Base-by-base conservation (phyloP, 2,113 vertebrate genomes). In the Lates calcarifer region DNA sequence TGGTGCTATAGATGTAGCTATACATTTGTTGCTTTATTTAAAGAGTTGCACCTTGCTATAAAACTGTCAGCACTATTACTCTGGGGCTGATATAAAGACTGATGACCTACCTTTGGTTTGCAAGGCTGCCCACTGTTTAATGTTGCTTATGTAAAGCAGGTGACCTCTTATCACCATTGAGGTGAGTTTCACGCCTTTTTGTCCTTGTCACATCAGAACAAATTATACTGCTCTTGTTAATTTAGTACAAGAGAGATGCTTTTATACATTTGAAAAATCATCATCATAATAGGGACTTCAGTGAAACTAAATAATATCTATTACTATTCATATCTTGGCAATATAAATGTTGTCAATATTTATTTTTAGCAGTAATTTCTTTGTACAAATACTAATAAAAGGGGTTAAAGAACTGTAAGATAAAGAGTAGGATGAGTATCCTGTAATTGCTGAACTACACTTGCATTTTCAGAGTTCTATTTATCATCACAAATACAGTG, bases 21-120 rank as follows among this genome's bases (percentile, higher is more conserved):
- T 85, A 72, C 71, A 76, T 11, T 29, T 58, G 39, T 69, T 82
- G 63, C 84, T 89, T 88, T 93, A 88, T 88, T 88, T 84, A 86
- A 93, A 86, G 67, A 81, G 81, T 93, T 88, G 81, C 84, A 89
- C 79, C 79, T 91, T 77, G 75, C 84, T 72, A 83, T 93, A 76
- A 94, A 94, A 83, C 88, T 95, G 91, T 92, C 93, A 89, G 75
- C 82, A 90, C 86, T 83, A 81, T 93, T 90, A 87, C 94, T 91
- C 87, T 79, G 58, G 77, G 77, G 58, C 87, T 79, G 1, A 92
- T 80, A 81, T 72, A 92, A 88, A 89, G 65, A 71, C 73, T 39
- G 72, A 86, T 69, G 73, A 66, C 79, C 84, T 75, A 73, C 64
- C 64, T 88, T 86, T 89, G 77, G 90, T 85, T 71, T 77, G 63